phyloP scores from a whole-genome alignment of 2,113 vertebrate species.

The Anguilla japonica region DNA sequence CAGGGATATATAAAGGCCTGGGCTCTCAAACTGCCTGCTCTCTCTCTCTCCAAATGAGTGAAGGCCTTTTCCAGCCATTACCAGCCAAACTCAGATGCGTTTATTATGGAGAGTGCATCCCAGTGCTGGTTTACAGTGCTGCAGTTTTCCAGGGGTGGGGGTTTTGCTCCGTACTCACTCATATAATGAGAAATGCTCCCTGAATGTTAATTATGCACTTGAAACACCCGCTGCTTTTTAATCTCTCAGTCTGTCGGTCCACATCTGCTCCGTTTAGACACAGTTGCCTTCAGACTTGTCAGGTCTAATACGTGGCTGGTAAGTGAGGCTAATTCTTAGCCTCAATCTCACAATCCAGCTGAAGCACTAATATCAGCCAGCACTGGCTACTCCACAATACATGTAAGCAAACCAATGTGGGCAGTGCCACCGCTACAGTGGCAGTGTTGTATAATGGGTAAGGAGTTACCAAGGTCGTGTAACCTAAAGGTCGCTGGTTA shows the following conservation, averaged over 20 bases:
- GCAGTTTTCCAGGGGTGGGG: neutral
- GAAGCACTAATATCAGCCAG: neutral
- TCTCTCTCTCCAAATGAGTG: neutral
- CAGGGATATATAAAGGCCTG: neutral
- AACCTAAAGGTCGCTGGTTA: no score
- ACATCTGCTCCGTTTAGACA: neutral
- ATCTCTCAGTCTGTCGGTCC: neutral
- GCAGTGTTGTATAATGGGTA: no score
- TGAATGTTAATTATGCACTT: neutral
- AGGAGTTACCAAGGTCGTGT: no score
- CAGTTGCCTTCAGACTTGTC: neutral
- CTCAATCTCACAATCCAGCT: neutral
- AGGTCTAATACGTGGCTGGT: neutral
- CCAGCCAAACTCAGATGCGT: neutral
- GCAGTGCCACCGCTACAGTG: no score
- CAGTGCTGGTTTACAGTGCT: neutral
- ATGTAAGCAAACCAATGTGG: neutral
- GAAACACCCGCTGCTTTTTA: neutral
- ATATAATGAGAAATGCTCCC: neutral
- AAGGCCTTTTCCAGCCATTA: neutral
- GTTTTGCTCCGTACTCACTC: neutral
- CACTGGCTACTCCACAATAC: neutral
- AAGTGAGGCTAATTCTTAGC: neutral
- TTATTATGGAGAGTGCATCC: neutral
- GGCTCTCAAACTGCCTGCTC: neutral